Conservation (phyloP, 2,888 invertebrate genomes). For the Atethmia centrago region DNA sequence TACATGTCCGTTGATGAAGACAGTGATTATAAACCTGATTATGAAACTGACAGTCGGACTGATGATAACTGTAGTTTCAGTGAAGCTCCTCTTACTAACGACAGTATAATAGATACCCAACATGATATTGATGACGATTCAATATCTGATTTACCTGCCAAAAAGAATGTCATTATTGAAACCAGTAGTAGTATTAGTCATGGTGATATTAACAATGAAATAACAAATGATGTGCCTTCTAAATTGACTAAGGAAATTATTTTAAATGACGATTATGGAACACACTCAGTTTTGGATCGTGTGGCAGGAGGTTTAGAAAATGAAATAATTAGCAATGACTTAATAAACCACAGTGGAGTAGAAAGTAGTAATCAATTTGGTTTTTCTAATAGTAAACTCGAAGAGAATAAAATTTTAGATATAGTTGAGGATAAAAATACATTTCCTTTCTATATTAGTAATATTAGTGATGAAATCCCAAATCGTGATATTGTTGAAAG, state of each 20-base stretch:
- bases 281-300: not conserved
- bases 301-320: conserved; percentile 22
- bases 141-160: conserved; percentile 16
- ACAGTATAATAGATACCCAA: conserved; percentile 19
- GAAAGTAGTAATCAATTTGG: conserved; percentile 18
- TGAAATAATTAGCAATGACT: conserved; percentile 6
- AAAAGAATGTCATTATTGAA: conserved; percentile 3
- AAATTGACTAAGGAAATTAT: conserved; percentile 20
- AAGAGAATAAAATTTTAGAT: conserved; percentile 1
- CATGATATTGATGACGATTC: conserved; percentile 7
- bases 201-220: conserved; percentile 15
- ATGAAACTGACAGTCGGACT: conserved; percentile 45
- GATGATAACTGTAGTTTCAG: conserved; percentile 39
- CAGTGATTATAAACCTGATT: conserved; percentile 45
- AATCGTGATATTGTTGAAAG: conserved; percentile 44
- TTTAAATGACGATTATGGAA: conserved; percentile 12
- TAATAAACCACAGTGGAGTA: conserved; percentile 4
- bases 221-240: conserved; percentile 25
- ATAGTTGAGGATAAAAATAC: conserved; percentile 9
- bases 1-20: conserved; percentile 51
- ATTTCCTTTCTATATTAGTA: not conserved
- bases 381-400: not conserved
- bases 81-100: conserved; percentile 11
- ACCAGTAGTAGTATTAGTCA: conserved; percentile 5
- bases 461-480: conserved; percentile 21